Percentiles rank a stretch among this genome's conserved stretches.
Evolutionary conservation across 1,140 invertebrate genomes (phyloP).

Genomic region (Chironomus tepperi): DNA sequence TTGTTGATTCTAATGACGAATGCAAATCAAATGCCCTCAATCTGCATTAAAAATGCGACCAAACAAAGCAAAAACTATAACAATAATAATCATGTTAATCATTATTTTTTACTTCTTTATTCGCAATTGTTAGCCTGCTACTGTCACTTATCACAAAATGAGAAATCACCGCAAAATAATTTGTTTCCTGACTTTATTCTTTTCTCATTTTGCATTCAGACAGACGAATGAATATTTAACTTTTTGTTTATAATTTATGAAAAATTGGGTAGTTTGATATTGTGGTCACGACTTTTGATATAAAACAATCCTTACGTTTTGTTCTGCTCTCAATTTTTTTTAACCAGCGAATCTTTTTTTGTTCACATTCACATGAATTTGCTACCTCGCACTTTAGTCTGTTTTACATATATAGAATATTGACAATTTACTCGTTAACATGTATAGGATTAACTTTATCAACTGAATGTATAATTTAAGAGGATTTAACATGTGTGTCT

Average conservation of each 20-base stretch:
- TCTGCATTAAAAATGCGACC: background rate
- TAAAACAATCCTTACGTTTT: background rate
- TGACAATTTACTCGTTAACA: no score
- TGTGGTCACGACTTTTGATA: slow-evolving; percentile 4
- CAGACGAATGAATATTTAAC: no score
- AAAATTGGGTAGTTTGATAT: slow-evolving; percentile 14
- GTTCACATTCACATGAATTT: no score
- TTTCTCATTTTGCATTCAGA: background rate
- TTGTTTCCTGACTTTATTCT: background rate
- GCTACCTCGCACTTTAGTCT: no score
- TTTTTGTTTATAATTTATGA: background rate
- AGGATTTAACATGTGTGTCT: no score
- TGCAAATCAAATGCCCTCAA: background rate
- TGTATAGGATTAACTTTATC: no score
- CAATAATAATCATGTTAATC: no score
- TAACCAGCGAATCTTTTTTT: background rate
- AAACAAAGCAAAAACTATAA: no score
- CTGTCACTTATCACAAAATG: background rate
- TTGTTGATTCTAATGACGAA: background rate
- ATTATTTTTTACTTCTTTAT: background rate
- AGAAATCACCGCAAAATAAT: slow-evolving; percentile 5
- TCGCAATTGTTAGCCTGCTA: background rate
- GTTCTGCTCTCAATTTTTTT: background rate
- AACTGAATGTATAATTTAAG: no score
- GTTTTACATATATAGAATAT: no score